Evolutionary conservation across 1,140 invertebrate species (phyloP), one percentile per base, ranked within the genome.

Genomic region (Eumaeus atala): DNA sequence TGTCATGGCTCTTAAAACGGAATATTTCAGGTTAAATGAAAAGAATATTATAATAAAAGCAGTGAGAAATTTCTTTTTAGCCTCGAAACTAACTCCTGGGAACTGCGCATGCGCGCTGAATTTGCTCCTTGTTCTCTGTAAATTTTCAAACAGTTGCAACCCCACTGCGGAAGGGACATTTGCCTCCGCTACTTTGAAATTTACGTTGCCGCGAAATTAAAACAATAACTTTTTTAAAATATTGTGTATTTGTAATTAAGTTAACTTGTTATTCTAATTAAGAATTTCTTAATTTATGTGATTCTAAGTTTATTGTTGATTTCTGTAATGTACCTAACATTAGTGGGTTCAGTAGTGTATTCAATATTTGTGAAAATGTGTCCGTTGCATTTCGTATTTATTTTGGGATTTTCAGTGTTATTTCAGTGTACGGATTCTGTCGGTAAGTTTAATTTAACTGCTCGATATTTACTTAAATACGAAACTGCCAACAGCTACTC

Each of bases 331-430:
- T 18, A 18, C 17, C 58, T 64, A 58, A 58, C 58, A 48, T 51
- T 37, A n/a, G 37, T 51, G 48, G 37, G 42, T 53, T 51, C 48
- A 56, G 64, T 28, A 28, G 21, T 28, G 21, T 28, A 6, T 28
- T 28, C 6, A 28, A 28, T 28, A 38, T 60, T 69, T 55, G 72
- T 76, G 76, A 74, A 77, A 64, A 73, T 73, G 78, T 80, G 73
- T 66, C 58, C 54, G 42, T 62, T 56, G 49, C 66, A 64, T 52
- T 35, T 62, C 59, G 54, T 81, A 56, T 51, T 74, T 66, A 61
- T 78, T 61, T 57, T 65, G 60, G 80, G 80, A 84, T 62, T 82
- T 82, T 72, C 80, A 84, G 78, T 84, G 78, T 70, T 78, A 64
- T 80, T 80, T 54, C 63, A 64, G 38, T 78, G 68, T 70, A 80